Evolutionary conservation across 2,113 vertebrate genomes (phyloP).

Genomic region (Neodon shergylaensis): DNA sequence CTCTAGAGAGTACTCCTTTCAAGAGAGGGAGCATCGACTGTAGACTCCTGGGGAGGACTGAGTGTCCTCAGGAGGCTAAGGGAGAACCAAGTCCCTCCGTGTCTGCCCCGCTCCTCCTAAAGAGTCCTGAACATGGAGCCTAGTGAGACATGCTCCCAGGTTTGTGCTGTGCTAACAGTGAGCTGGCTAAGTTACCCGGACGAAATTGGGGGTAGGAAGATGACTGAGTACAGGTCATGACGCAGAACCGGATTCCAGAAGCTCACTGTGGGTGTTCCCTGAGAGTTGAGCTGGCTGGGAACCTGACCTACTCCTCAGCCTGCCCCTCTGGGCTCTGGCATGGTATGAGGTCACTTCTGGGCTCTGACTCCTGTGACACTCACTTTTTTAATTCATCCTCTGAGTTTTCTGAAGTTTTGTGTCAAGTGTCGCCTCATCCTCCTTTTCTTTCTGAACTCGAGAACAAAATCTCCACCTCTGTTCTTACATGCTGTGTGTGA

Average conservation of each 20-base stretch:
- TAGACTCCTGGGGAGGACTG: background rate
- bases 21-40: rapidly evolving
- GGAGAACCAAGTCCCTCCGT: background rate
- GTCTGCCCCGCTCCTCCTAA: background rate
- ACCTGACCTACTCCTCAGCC: rapidly evolving
- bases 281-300: background rate
- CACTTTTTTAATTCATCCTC: background rate
- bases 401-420: background rate
- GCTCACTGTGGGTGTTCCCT: rapidly evolving
- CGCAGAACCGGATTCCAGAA: rapidly evolving
- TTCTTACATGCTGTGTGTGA: background rate
- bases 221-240: rapidly evolving
- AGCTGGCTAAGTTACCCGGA: rapidly evolving
- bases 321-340: background rate
- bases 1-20: background rate
- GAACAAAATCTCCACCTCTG: background rate
- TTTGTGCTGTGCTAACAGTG: rapidly evolving
- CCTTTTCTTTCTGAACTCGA: background rate
- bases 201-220: background rate
- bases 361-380: background rate
- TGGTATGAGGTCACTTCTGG: no score
- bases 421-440: background rate
- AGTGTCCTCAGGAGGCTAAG: background rate
- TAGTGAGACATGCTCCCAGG: background rate
- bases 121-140: background rate